These are phyloP conservation scores for Myotis pilosus DNA, from an alignment of 2,797 vertebrate species.

Conservation along the genomic window DNA sequence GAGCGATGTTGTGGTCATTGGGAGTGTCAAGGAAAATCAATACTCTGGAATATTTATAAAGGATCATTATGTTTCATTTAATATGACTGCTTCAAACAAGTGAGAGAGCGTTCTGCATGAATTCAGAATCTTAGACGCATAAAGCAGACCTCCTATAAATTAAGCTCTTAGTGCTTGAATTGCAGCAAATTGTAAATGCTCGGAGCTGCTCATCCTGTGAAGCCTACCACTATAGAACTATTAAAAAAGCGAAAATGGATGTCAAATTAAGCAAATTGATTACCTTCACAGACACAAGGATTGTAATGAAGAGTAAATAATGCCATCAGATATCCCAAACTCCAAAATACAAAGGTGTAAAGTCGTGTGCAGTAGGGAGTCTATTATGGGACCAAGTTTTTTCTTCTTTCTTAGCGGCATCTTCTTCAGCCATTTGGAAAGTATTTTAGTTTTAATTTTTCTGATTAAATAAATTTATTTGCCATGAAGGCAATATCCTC, in stretches of 20 bases:
- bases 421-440: not conserved
- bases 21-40: not conserved
- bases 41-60: not conserved
- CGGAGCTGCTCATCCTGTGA: not conserved
- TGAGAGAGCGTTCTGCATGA: not conserved
- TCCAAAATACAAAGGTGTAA: not conserved
- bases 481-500: not conserved
- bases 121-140: not conserved
- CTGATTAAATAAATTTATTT: not conserved
- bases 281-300: not conserved
- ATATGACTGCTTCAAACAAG: not conserved
- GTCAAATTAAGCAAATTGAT: not conserved
- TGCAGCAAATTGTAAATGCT: not conserved
- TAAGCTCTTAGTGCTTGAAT: not conserved
- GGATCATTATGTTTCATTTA: not conserved
- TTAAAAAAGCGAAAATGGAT: not conserved
- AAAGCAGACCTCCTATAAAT: not conserved
- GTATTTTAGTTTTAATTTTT: slow-evolving; percentile 7
- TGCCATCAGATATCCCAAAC: not conserved
- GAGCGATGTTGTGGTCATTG: accelerated
- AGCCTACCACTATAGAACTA: not conserved
- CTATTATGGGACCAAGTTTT: too few relatives aligned
- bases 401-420: not conserved
- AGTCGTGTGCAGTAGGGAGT: too few relatives aligned
- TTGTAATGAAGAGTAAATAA: not conserved